Evolutionary conservation across 2,113 vertebrate genomes (phyloP), one percentile per base, ranked within the genome.

Genomic region (Ammodytes dubius): DNA sequence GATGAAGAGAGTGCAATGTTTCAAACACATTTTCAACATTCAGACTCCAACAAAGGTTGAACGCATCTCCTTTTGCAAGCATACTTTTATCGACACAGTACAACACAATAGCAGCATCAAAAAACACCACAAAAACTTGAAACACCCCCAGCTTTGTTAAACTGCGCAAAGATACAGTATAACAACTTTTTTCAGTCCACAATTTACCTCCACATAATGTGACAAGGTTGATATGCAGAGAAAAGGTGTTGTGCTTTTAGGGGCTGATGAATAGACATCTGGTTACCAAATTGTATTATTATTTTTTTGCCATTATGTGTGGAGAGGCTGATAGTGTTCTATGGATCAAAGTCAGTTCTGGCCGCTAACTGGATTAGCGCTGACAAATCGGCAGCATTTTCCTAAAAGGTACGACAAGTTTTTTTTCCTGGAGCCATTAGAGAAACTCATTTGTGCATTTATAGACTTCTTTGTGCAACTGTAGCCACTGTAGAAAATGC

Each of bases 351-450:
- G 60, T 46, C 8, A 0, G 70, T 77, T 77, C 43, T 15, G 12
- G 56, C 50, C 7, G 58, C 77, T 83, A 85, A 90, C 80, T 4
- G 67, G 82, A 87, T 91, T 87, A 88, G 3, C 54, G 71, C 63
- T 59, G 42, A 76, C 67, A 71, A 83, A 81, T 47, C 49, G 79
- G 59, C 77, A 46, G 84, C 82, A 27, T 77, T 85, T 87, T 75
- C n/a, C 76, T 70, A 27, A 60, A 5, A 80, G 47, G 67, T 47
- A 10, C 8, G 0, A 10, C 52, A 15, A 64, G 50, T 50, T 74
- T 8, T 4, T 39, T 27, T 7, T 12, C 7, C 19, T 11, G n/a
- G 19, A 76, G 13, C 11, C 19, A 6, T 52, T 70, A 65, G 35
- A 37, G 9, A n/a, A 43, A 4, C 68, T 46, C 47, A 14, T 43